Evolutionary conservation across 2,888 invertebrate genomes (phyloP), one percentile per base, ranked within the genome.

Genomic region (Platycnemis pennipes): DNA sequence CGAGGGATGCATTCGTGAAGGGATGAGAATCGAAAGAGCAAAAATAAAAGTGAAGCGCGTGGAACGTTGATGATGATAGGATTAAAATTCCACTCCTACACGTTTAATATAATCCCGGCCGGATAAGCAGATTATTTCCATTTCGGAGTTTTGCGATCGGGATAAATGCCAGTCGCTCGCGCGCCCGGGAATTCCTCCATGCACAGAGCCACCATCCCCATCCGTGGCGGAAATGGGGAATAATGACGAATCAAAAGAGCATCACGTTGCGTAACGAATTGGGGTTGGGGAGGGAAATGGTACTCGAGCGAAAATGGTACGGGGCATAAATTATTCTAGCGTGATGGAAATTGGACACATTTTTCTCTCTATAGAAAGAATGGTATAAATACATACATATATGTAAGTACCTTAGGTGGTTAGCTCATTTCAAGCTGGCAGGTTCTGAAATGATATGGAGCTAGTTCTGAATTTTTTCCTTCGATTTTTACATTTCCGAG

Each of bases 21-120:
- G 77, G 77, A 77, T 4, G 77, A 77, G n/a, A n/a, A n/a, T n/a
- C n/a, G n/a, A n/a, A n/a, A n/a, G n/a, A 16, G 26, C 5, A 77
- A 77, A 77, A 77, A 37, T 37, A 37, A 77, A 77, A 11, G 8
- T 37, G 11, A 1, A 22, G 26, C 63, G 63, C 1, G 11, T 8
- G 31, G 77, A 77, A 31, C 37, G 77, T n/a, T 77, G 77, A 77
- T 77, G 77, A 91, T 91, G 63, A 91, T 91, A 91, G 63, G 91
- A 91, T 91, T 91, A 91, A 91, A 91, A 56, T 63, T 91, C 56
- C 91, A 69, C 91, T 91, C 91, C 56, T 56, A 91, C 91, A 44
- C 91, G 63, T 91, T 91, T 63, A 56, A 91, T 91, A 91, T 63
- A 91, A 91, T 91, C 91, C 56, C 44, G 91, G 45, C 37, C 44